phyloP scores from a whole-genome alignment of 1,140 invertebrate genomes.

The Ceratina australensis region DNA sequence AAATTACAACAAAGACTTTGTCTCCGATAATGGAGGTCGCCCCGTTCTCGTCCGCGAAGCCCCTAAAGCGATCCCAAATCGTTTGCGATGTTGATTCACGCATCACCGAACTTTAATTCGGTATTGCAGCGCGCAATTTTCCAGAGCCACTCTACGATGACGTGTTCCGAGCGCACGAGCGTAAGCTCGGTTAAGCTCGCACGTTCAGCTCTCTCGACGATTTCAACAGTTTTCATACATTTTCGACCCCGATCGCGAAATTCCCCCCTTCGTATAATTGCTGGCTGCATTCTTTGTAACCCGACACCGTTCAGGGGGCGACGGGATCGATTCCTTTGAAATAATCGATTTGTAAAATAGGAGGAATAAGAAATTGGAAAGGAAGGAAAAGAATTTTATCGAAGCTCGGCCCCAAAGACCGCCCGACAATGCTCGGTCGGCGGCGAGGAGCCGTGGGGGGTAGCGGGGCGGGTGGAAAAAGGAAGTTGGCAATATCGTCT shows the following conservation, averaged over 20 bases:
- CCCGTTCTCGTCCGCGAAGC: neutral
- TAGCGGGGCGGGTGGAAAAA: slow-evolving; percentile 19
- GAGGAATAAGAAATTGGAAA: neutral
- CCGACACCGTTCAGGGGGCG: no score
- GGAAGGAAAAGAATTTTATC: slow-evolving; percentile 30
- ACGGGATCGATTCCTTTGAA: neutral
- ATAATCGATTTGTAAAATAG: neutral
- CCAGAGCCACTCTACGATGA: slow-evolving; percentile 43
- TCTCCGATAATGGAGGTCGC: slow-evolving; percentile 45
- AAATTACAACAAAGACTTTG: slow-evolving; percentile 56
- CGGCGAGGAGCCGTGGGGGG: slow-evolving; percentile 20
- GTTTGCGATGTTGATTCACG: slow-evolving; percentile 57
- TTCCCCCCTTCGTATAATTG: no score
- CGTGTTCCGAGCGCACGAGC: slow-evolving; percentile 5
- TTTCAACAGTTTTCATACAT: no score
- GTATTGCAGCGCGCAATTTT: slow-evolving; percentile 58
- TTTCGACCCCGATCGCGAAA: no score
- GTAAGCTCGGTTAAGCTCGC: slow-evolving; percentile 29
- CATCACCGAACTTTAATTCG: slow-evolving; percentile 58
- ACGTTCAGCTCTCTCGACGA: neutral
- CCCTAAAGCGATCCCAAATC: slow-evolving; percentile 57
- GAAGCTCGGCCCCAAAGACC: slow-evolving; percentile 14
- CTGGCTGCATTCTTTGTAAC: no score
- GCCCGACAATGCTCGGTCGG: neutral
- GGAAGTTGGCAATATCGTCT: slow-evolving; percentile 58